Conservation (phyloP, 2,113 vertebrate species). For the Brachyistius frenatus region DNA sequence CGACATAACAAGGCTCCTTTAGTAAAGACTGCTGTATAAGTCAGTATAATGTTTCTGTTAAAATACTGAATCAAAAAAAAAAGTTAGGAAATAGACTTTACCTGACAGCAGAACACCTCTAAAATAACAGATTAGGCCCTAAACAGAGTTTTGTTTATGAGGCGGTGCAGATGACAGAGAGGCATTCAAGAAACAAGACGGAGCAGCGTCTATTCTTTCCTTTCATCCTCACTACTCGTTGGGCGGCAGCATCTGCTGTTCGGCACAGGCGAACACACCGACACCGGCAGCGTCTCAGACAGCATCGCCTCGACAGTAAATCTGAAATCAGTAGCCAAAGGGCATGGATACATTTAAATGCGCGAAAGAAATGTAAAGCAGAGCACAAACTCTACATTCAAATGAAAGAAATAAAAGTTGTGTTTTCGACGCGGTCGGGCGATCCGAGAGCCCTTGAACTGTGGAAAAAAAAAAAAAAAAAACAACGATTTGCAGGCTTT, state of each 20-base stretch:
- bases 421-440: not conserved
- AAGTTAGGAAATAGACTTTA: not conserved
- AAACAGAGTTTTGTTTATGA: not conserved
- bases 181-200: not conserved
- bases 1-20: not conserved
- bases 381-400: not conserved
- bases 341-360: conserved; percentile 18
- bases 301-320: not conserved
- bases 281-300: conserved; percentile 6
- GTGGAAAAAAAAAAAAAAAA: no score
- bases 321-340: conserved; percentile 4
- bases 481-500: not conserved
- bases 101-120: not conserved
- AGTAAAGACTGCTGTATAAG: not conserved
- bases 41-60: not conserved
- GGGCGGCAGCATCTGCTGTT: conserved; percentile 54
- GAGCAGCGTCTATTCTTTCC: conserved; percentile 5
- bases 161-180: conserved; percentile 9
- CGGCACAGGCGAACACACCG: conserved; percentile 16
- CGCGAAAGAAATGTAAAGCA: not conserved
- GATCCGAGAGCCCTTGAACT: no score
- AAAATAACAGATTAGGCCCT: conserved; percentile 12
- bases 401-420: not conserved
- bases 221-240: conserved; percentile 18
- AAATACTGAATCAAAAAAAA: conserved; percentile 12